Conservation (phyloP, 2,888 invertebrate genomes). For the Polia nebulosa region DNA sequence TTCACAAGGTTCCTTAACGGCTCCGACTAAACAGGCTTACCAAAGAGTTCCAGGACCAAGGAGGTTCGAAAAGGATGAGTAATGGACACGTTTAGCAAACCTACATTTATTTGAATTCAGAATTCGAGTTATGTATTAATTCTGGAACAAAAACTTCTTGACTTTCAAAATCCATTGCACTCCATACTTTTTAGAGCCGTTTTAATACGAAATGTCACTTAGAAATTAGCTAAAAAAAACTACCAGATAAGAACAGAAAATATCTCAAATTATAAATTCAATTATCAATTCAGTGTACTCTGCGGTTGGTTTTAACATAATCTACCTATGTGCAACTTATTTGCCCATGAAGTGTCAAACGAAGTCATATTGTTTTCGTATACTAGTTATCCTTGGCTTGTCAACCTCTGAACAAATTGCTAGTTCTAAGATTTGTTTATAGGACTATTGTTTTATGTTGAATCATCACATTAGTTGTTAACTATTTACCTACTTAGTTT, state of each 20-base stretch:
- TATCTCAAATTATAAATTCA: too few species aligned
- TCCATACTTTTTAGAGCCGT: too few species aligned
- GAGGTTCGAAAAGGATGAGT: not conserved
- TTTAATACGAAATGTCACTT: too few species aligned
- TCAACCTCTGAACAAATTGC: not conserved
- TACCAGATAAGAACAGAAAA: too few species aligned
- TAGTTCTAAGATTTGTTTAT: slow-evolving; percentile 2
- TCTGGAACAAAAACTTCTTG: too few species aligned
- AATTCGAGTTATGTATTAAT: too few species aligned
- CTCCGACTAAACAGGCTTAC: slow-evolving; percentile 70
- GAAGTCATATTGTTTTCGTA: slow-evolving; percentile 23
- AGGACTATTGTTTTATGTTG: slow-evolving; percentile 17
- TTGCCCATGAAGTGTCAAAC: not conserved
- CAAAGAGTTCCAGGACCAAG: slow-evolving; percentile 27
- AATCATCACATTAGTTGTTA: slow-evolving; percentile 60
- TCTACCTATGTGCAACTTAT: slow-evolving; percentile 6
- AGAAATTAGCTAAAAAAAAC: too few species aligned
- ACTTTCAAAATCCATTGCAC: too few species aligned
- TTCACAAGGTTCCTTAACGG: slow-evolving; percentile 87
- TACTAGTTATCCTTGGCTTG: slow-evolving; percentile 34
- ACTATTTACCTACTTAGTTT: slow-evolving; percentile 28
- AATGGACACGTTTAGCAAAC: slow-evolving; percentile 3
- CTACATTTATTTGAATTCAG: too few species aligned
- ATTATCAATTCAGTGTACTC: slow-evolving; percentile 3
- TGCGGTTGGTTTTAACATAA: not conserved